These are phyloP conservation scores for Corvus moneduloides DNA, from an alignment of 2,113 vertebrate genomes.

Conservation along the genomic window DNA sequence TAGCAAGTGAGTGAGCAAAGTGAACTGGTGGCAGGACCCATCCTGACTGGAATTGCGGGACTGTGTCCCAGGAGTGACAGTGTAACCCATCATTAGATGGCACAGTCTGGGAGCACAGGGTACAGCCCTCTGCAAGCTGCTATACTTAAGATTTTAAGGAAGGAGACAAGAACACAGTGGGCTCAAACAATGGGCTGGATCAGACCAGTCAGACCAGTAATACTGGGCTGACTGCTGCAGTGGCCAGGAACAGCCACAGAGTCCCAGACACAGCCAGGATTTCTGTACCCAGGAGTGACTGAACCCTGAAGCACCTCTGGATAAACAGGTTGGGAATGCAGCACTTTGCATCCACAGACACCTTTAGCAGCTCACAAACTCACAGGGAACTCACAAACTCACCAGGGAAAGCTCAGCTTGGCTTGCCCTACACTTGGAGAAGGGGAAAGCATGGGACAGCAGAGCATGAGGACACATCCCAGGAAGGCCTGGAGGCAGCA, in stretches of 20 bases:
- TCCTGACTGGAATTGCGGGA: background rate
- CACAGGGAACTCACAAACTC: background rate
- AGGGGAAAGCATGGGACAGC: background rate
- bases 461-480: background rate
- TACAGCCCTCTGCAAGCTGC: background rate
- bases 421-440: background rate
- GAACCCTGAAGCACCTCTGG: background rate
- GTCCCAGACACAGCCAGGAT: background rate
- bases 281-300: background rate
- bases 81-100: accelerated
- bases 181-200: background rate
- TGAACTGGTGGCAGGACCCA: background rate
- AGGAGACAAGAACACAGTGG: background rate
- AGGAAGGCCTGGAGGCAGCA: background rate
- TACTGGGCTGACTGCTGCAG: background rate
- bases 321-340: background rate
- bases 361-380: background rate
- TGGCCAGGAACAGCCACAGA: background rate
- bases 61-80: background rate
- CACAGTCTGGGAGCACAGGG: background rate
- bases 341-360: background rate
- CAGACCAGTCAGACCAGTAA: background rate
- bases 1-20: background rate
- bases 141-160: background rate
- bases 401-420: background rate